Base-by-base conservation (phyloP, 2,888 invertebrate genomes). In the Hirudinaria manillensis region DNA sequence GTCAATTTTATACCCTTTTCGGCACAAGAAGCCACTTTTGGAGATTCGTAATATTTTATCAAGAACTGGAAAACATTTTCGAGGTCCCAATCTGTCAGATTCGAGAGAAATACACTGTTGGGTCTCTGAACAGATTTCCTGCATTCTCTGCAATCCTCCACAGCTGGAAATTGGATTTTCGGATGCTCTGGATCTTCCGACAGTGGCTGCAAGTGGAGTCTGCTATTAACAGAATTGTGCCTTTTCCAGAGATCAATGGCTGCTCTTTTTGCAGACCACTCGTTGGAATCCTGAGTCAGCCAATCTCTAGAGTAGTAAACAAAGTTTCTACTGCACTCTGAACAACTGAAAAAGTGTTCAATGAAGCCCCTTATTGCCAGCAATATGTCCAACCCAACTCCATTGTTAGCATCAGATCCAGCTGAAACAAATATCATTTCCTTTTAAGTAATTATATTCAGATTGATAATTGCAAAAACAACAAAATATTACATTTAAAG, bases 321-420 rank as follows among this genome's bases (percentile, higher is more conserved):
- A 84, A 99, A 99, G 87, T 99, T 94, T 81, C 90, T 85, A 0
- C 92, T 89, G 84, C 98, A 99, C 76, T 93, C 92, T 2, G 90
- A 88, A 84, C 99, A 99, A 2, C 95, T 93, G 85, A 99, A 95
- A 87, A 94, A 99, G 84, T 93, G 84, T 82, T 91, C 91, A 24
- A 98, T 89, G 84, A 94, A 98, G 0, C 91, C 92, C 82, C 91
- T 89, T 88, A 98, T 92, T 0, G 92, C 91, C 80, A 88, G 65
- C 16, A 72, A 36, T 24, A 32, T 72, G 32, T 72, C 32, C 38
- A 72, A n/a, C 21, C 72, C 72, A n/a, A 55, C 7, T 27, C 34
- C 56, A 21, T 56, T 24, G 19, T 32, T 34, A 27, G 3, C 27
- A 24, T 3, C 61, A 24, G 27, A 56, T 3, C 3, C 3, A 27